phyloP scores from a whole-genome alignment of 2,888 invertebrate genomes.

The Melieria picta region DNA sequence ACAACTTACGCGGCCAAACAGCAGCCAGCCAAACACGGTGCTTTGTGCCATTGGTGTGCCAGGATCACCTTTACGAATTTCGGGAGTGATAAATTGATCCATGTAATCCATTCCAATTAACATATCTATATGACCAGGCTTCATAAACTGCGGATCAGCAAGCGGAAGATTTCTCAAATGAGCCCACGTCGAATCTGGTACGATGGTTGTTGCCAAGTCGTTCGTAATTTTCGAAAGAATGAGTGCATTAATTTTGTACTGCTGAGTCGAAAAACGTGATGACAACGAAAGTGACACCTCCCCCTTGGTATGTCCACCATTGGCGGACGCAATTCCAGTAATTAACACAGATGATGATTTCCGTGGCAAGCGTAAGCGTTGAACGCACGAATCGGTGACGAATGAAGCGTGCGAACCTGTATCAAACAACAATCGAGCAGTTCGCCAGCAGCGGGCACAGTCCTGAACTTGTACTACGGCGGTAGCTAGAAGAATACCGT shows the following conservation, averaged over 20 bases:
- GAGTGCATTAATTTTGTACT: background rate
- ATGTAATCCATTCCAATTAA: constrained; percentile 17
- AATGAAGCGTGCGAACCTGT: constrained; percentile 13
- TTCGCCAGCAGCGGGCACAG: background rate
- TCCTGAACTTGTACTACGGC: constrained; percentile 5
- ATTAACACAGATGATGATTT: background rate
- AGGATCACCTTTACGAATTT: constrained; percentile 8
- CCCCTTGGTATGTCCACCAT: background rate
- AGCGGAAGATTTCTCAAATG: background rate
- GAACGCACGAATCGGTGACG: constrained; percentile 10
- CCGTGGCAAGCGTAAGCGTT: background rate
- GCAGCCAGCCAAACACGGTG: constrained; percentile 30
- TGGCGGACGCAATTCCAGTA: background rate
- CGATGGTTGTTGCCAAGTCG: background rate
- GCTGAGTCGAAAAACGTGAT: background rate
- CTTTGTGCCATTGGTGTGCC: constrained; percentile 30
- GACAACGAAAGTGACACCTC: background rate
- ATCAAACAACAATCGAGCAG: background rate
- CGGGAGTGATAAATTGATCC: constrained; percentile 6
- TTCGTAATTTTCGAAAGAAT: constrained; percentile 2
- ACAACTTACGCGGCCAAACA: constrained; percentile 11
- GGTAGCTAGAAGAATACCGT: background rate
- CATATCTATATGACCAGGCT: constrained; percentile 18
- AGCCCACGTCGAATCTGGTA: background rate
- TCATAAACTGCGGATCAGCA: constrained; percentile 21